Evolutionary conservation across 2,113 vertebrate species (phyloP).

Genomic region (Lepus timidus): DNA sequence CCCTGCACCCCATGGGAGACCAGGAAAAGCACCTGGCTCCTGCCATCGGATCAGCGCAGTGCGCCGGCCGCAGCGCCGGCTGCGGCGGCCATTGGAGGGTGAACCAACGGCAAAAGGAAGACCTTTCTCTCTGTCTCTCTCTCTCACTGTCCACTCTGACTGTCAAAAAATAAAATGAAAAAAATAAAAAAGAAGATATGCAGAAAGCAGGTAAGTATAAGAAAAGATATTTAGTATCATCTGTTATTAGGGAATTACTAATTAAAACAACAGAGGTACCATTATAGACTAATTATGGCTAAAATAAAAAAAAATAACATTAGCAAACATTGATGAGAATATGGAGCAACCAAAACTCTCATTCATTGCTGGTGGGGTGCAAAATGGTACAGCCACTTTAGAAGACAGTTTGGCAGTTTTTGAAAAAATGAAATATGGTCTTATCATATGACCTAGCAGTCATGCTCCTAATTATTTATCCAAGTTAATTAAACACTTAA

Average conservation of each 20-base stretch:
- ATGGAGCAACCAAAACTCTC: neutral
- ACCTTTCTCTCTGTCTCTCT: too few species aligned
- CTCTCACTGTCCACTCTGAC: too few species aligned
- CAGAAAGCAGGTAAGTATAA: neutral
- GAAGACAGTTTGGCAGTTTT: neutral
- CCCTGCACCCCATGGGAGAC: too few species aligned
- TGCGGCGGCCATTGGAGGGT: too few species aligned
- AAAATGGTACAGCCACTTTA: neutral
- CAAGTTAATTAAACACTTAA: neutral
- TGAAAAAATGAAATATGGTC: neutral
- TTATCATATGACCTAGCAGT: neutral
- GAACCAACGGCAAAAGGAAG: too few species aligned
- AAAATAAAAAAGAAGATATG: neutral
- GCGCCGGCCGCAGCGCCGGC: too few species aligned
- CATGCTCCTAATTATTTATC: neutral
- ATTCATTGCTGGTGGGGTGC: neutral
- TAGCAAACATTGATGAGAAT: neutral
- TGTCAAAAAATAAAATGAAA: too few species aligned
- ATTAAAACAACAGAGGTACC: constrained; percentile 35
- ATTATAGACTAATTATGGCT: neutral
- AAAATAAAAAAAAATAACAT: neutral
- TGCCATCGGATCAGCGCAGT: too few species aligned
- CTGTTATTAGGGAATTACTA: neutral
- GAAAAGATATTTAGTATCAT: constrained; percentile 12
- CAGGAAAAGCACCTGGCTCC: too few species aligned